Conservation (phyloP, 2,888 invertebrate genomes). For the Athalia rosae region DNA sequence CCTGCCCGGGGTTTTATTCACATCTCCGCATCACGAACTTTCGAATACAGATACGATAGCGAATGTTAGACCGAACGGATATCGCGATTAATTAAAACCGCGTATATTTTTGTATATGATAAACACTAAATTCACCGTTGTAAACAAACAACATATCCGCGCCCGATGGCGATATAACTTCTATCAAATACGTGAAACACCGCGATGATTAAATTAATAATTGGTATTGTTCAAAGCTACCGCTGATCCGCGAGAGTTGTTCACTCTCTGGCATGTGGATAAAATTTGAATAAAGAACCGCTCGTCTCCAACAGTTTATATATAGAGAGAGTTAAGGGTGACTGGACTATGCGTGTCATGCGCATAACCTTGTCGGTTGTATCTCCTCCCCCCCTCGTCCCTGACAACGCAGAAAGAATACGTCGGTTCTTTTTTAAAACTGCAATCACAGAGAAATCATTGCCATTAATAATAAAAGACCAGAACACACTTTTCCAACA, state of each 20-base stretch:
- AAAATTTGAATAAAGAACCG: conserved; percentile 63
- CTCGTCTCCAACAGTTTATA: conserved; percentile 43
- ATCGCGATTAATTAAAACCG: too few species aligned
- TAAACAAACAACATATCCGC: too few species aligned
- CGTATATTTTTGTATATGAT: background rate
- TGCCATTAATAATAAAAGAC: background rate
- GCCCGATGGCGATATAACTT: too few species aligned
- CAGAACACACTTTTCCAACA: too few species aligned
- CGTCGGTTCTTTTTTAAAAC: conserved; percentile 11
- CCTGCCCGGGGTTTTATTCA: background rate
- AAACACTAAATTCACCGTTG: background rate
- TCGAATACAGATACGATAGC: background rate
- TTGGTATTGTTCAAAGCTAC: too few species aligned
- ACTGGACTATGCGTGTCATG: conserved; percentile 67
- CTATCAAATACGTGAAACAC: background rate
- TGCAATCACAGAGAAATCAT: background rate
- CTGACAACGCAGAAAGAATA: background rate
- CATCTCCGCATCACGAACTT: background rate
- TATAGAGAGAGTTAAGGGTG: conserved; percentile 56
- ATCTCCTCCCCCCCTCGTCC: background rate
- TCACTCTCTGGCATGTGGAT: conserved; percentile 37
- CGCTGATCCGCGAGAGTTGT: background rate
- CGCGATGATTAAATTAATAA: background rate
- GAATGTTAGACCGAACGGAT: too few species aligned
- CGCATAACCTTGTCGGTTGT: conserved; percentile 57